phyloP scores from a whole-genome alignment of 2,113 vertebrate species.

The Cinclus mexicanus region DNA sequence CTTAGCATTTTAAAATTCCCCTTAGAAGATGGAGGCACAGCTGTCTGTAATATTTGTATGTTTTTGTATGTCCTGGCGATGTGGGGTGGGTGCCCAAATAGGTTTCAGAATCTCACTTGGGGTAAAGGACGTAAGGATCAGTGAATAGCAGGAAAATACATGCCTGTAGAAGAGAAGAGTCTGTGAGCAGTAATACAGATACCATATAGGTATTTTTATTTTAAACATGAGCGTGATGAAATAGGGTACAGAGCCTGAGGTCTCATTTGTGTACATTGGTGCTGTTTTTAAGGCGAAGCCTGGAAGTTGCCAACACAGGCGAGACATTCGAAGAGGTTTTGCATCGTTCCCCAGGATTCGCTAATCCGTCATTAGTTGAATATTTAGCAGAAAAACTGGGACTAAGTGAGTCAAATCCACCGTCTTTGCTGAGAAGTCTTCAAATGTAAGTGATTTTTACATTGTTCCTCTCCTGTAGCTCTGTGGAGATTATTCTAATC shows the following conservation, averaged over 20 bases:
- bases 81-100: accelerated
- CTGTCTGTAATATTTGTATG: background rate
- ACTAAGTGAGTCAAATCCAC: constrained; percentile 88
- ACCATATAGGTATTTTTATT: accelerated
- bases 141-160: background rate
- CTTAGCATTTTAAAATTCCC: background rate
- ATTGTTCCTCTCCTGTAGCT: background rate
- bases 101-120: background rate
- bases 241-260: background rate
- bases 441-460: constrained; percentile 83
- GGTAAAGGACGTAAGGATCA: background rate
- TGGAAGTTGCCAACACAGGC: constrained; percentile 77
- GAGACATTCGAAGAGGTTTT: constrained; percentile 88
- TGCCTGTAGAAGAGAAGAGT: background rate
- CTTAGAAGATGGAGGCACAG: background rate
- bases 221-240: background rate
- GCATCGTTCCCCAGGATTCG: constrained; percentile 85
- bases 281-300: constrained; percentile 76
- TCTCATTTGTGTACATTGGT: background rate
- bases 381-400: constrained; percentile 89
- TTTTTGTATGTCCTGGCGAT: background rate
- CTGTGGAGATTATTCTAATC: constrained; percentile 22
- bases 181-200: background rate
- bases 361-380: constrained; percentile 93
- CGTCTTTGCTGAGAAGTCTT: constrained; percentile 93